Conservation (phyloP, 2,888 invertebrate species). For the Noctuana brunneofusca region DNA sequence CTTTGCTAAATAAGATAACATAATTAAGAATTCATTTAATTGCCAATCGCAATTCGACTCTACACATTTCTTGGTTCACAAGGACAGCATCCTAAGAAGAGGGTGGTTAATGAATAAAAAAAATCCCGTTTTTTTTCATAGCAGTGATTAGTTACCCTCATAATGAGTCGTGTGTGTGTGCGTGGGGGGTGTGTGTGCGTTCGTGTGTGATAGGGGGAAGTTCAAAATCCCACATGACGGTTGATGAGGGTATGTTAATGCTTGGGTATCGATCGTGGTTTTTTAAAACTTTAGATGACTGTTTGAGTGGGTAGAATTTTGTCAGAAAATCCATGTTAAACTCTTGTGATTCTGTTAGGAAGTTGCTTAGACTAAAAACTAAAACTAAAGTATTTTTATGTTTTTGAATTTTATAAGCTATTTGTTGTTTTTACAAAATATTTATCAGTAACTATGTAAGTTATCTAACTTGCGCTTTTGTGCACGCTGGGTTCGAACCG, state of each 20-base stretch:
- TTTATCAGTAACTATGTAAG: no score
- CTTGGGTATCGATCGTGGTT: constrained; percentile 52
- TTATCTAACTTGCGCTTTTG: no score
- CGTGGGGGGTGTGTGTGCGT: constrained; percentile 48
- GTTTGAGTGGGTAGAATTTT: neutral
- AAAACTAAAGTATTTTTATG: no score
- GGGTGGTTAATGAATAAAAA: constrained; percentile 83
- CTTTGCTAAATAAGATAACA: no score
- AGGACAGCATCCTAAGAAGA: constrained; percentile 72
- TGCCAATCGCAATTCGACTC: constrained; percentile 44
- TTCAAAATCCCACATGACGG: constrained; percentile 69
- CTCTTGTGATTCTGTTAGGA: no score
- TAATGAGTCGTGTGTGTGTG: constrained; percentile 75
- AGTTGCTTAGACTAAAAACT: no score
- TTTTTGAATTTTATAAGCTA: no score
- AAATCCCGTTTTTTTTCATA: constrained; percentile 75
- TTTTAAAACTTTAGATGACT: constrained; percentile 14
- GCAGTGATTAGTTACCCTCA: constrained; percentile 82
- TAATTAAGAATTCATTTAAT: no score
- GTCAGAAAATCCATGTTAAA: no score
- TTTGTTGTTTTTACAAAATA: no score
- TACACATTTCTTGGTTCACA: constrained; percentile 48
- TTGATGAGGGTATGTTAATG: constrained; percentile 71
- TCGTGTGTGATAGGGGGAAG: constrained; percentile 47
- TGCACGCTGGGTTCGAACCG: no score